Base-by-base conservation (phyloP, 2,113 vertebrate genomes). In the Cololabis saira region DNA sequence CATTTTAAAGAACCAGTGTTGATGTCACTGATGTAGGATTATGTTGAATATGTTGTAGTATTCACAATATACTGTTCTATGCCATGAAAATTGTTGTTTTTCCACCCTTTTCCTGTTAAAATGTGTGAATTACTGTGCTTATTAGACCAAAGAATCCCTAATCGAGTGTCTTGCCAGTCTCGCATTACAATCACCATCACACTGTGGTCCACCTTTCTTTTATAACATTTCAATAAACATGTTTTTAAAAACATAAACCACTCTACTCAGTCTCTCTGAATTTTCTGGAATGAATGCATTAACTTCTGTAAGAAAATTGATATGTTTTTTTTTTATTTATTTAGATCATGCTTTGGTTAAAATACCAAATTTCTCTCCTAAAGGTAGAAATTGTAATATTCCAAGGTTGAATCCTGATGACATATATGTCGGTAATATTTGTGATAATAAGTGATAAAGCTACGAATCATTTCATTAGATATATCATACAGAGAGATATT, bases 1-100 rank as follows among this genome's bases (percentile, higher is more conserved):
- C 24, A 10, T 33, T 61, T 61, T 51, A 53, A 22, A 60, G 4
- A 61, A 12, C 52, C 16, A 59, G 41, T 54, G 14, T 72, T 21
- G 14, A 10, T 16, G 40, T 61, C 56, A 43, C 4, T 61, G 33
- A 61, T 63, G 17, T 59, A 50, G 55, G 54, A 45, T 60, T 19
- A 54, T 72, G 56, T 71, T 85, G 90, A 87, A 91, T 92, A 93
- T 90, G 86, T 91, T 93, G 55, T 87, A 92, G 76, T 92, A 91
- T 92, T 93, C 78, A 58, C 40, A 30, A 66, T 58, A 9, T 55
- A 4, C 19, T 49, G 40, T 48, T 67, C 17, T 54, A 18, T 27
- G 11, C 9, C 2, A 33, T 30, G 21, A 41, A 12, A 33, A 9
- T 2, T 42, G 12, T 52, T 60, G 45, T 48, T 52, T 44, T 60